phyloP scores from a whole-genome alignment of 2,113 vertebrate species.

The Cynopterus brachyotis region DNA sequence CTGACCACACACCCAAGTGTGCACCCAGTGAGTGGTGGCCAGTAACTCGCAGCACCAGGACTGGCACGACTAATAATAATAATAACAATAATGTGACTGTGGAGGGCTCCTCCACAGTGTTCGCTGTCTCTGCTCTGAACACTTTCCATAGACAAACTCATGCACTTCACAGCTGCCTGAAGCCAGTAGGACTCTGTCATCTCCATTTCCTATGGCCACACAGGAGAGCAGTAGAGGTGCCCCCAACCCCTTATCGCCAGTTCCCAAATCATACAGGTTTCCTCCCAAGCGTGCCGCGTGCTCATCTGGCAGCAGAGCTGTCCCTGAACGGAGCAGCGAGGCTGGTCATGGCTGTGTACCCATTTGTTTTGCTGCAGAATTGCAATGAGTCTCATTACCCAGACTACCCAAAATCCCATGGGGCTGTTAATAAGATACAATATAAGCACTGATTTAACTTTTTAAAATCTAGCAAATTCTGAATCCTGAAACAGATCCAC shows the following conservation, averaged over 20 bases:
- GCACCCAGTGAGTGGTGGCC: not conserved
- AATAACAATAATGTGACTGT: rapidly evolving
- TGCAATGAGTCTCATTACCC: not conserved
- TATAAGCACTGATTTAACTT: not conserved
- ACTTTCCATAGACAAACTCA: not conserved
- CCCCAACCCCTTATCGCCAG: not conserved
- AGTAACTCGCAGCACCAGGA: too few species aligned
- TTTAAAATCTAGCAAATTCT: not conserved
- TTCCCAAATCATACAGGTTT: not conserved
- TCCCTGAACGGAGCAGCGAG: rapidly evolving
- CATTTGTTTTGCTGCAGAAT: rapidly evolving
- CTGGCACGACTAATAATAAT: too few species aligned
- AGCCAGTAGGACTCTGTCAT: not conserved
- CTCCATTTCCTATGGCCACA: not conserved
- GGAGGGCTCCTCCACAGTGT: not conserved
- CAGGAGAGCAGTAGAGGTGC: too few species aligned
- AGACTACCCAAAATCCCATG: not conserved
- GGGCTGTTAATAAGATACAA: not conserved
- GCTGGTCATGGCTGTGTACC: rapidly evolving
- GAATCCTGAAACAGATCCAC: slow-evolving; percentile 24
- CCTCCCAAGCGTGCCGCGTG: not conserved
- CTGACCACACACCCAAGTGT: not conserved
- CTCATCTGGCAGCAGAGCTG: not conserved
- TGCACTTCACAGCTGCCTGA: not conserved
- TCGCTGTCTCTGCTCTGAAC: not conserved